Base-by-base conservation (phyloP, 2,888 invertebrate genomes). In the Acleris sparsana region DNA sequence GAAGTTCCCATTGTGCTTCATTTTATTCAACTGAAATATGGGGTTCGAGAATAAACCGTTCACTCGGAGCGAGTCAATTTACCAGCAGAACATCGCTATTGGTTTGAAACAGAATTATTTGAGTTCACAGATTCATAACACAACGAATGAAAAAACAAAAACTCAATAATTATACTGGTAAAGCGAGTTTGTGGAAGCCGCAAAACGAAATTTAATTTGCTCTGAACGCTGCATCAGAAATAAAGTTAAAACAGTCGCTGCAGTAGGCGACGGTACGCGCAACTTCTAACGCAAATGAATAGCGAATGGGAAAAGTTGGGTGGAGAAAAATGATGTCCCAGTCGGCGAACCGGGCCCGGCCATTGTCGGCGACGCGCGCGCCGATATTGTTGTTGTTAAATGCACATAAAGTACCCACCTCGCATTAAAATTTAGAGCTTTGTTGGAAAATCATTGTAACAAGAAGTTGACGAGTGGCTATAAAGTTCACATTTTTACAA, bases 221-320 rank as follows among this genome's bases (percentile, higher is more conserved):
- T 88, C 88, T 90, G 92, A 92, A 92, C 88, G 90, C 89, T 91
- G 92, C 92, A 92, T 91, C 92, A 91, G 89, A 89, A 91, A 91
- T 91, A 92, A 91, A 92, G 91, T 92, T 92, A 90, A 92, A 92
- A 92, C 90, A 92, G 92, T 90, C 88, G 86, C 85, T 89, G 91
- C 90, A 90, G 87, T 86, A 84, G 88, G 87, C 85, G 83, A 85
- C 76, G 77, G 86, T 78, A 88, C 87, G 90, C 73, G 83, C 83
- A 92, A 92, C 92, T 92, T 92, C 90, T 91, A 92, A 92, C 92
- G 89, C 90, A 90, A 92, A 92, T 92, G 92, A 92, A 92, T 92
- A 92, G 89, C 87, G 91, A 92, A 92, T 92, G 90, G 89, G 90
- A 85, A 92, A 92, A 92, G 92, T 92, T 92, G 85, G 79, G 82